Base-by-base conservation (phyloP, 2,888 invertebrate species). In the Cyclophora albipunctata region DNA sequence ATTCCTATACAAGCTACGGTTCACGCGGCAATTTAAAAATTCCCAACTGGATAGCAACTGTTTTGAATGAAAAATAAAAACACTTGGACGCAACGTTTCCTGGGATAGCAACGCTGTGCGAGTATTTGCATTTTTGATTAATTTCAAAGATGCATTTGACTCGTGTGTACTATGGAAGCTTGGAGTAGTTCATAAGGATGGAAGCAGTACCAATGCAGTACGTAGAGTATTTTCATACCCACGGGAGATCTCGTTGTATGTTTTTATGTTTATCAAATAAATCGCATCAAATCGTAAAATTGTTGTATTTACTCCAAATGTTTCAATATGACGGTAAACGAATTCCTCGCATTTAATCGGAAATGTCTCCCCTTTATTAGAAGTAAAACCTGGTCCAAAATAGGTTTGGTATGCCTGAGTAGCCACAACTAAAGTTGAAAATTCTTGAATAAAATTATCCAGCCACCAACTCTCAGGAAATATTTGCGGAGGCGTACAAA, bases 11-110 rank as follows among this genome's bases (percentile, higher is more conserved):
- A 45, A 45, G 42, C 44, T 40, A 41, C 47, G 37, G 37, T 41
- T 42, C 42, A 46, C 41, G 42, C 48, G 33, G 48, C 51, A 46
- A 51, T 57, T 54, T 57, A 45, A 52, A 63, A 62, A 55, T 51
- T 52, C 48, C 20, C 42, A 42, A 45, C 55, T 50, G 46, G n/a
- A 42, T 33, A 45, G 51, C 35, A 5, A 37, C 37, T 51, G 49
- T 49, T 48, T 55, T 55, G 51, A 54, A 54, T 52, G 57, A 46
- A 50, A 61, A 54, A 60, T 48, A 59, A 51, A 34, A 57, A 44
- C 55, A 51, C 45, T 50, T 43, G 48, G 34, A 34, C 40, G 41
- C 40, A 44, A 34, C 35, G 46, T 45, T 42, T 46, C 43, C 42
- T 47, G 42, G 20, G 42, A 5, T 37, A 3, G 33, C 43, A 34